A percentile compares a stretch with the other conserved stretches of the same genome.
phyloP scores from a whole-genome alignment of 2,113 vertebrate species.

The Puffinus mauretanicus region DNA sequence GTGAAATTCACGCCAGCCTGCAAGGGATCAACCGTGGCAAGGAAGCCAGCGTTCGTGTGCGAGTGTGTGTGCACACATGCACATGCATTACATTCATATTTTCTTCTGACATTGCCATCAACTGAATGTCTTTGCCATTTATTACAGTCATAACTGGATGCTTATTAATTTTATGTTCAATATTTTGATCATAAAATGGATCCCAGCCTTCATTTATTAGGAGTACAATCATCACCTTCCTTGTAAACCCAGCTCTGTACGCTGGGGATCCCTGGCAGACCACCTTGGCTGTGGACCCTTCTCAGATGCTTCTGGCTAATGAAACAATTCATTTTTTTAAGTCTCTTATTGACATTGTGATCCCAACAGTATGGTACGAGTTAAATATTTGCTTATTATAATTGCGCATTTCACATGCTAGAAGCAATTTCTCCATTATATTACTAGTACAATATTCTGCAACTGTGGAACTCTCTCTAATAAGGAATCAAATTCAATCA shows the following conservation, averaged over 20 bases:
- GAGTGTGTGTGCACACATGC: too few relatives aligned
- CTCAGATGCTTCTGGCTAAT: neutral
- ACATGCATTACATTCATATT: fast-evolving
- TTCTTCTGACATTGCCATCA: neutral
- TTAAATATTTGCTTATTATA: constrained; percentile 38
- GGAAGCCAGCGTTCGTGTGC: fast-evolving
- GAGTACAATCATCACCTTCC: neutral
- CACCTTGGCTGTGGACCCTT: neutral
- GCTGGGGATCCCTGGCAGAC: neutral
- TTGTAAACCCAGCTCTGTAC: neutral
- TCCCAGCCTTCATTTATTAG: neutral
- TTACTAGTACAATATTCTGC: neutral
- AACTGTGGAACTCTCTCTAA: constrained; percentile 5
- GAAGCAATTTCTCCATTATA: constrained; percentile 25
- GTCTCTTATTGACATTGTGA: neutral
- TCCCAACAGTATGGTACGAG: neutral
- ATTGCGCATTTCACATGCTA: constrained; percentile 16
- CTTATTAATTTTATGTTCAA: neutral
- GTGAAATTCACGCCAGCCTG: neutral
- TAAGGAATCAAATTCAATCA: constrained; percentile 43
- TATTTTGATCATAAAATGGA: neutral
- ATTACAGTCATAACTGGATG: neutral
- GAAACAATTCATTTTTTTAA: constrained; percentile 8
- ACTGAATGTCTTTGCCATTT: neutral
- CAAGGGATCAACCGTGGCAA: neutral